These are phyloP conservation scores for Thera britannica DNA, from an alignment of 2,888 invertebrate genomes.

Conservation along the genomic window DNA sequence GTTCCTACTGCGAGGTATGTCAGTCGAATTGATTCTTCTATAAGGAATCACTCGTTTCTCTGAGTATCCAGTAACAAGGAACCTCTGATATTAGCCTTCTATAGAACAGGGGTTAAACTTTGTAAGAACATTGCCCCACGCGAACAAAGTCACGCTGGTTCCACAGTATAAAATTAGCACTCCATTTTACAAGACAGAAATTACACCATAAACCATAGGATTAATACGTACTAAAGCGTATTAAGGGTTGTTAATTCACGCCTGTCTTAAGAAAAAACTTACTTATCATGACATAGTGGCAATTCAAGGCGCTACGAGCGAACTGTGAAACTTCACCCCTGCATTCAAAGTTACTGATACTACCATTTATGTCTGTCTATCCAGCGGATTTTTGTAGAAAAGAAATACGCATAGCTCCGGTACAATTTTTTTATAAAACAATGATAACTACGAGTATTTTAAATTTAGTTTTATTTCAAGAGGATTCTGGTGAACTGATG, in stretches of 20 bases:
- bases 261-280: constrained; percentile 47
- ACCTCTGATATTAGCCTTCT: no score
- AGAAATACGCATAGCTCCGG: no score
- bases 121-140: no score
- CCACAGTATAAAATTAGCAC: not conserved
- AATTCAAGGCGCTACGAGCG: constrained; percentile 47
- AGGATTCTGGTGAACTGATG: no score
- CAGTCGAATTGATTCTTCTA: no score
- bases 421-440: no score
- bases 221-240: constrained; percentile 35
- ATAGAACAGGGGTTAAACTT: no score
- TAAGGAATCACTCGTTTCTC: no score
- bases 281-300: constrained; percentile 52
- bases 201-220: constrained; percentile 25
- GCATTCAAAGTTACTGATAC: constrained; percentile 54
- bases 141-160: no score
- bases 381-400: constrained; percentile 5
- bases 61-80: no score
- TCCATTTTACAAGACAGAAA: not conserved
- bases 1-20: not conserved
- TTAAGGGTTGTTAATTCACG: constrained; percentile 43
- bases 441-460: no score
- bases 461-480: no score
- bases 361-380: constrained; percentile 6
- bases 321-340: constrained; percentile 49